These are phyloP conservation scores for Hypomecis atomaria DNA, from an alignment of 2,888 invertebrate genomes.

Conservation along the genomic window DNA sequence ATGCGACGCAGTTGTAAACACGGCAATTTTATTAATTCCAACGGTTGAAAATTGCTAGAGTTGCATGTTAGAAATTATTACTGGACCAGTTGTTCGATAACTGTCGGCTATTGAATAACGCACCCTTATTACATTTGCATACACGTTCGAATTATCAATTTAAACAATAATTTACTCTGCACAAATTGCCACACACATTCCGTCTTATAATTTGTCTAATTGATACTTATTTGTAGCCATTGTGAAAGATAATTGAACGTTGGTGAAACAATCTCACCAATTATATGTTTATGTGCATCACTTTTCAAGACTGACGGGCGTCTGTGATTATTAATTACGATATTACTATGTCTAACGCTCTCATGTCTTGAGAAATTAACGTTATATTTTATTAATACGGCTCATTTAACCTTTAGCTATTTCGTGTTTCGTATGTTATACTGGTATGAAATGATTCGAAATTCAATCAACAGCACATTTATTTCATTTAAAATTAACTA, in stretches of 20 bases:
- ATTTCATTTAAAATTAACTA: too few relatives aligned
- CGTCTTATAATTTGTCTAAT: slow-evolving; percentile 54
- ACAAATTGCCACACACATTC: slow-evolving; percentile 45
- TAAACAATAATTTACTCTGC: slow-evolving; percentile 48
- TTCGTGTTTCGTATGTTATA: background rate
- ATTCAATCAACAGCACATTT: background rate
- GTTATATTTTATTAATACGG: slow-evolving; percentile 17
- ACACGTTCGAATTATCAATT: slow-evolving; percentile 51
- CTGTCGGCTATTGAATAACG: slow-evolving; percentile 49
- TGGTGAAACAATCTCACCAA: slow-evolving; percentile 50
- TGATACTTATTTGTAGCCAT: slow-evolving; percentile 56
- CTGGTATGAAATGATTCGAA: background rate
- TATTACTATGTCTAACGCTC: slow-evolving; percentile 43
- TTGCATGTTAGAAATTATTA: slow-evolving; percentile 34
- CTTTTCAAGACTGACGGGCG: slow-evolving; percentile 43
- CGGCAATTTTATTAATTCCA: slow-evolving; percentile 4
- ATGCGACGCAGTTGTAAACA: slow-evolving; percentile 3
- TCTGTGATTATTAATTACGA: slow-evolving; percentile 45
- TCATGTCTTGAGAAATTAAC: slow-evolving; percentile 28
- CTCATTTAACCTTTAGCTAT: slow-evolving; percentile 15
- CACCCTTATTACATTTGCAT: slow-evolving; percentile 63
- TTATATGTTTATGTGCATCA: slow-evolving; percentile 43
- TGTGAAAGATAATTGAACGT: slow-evolving; percentile 55
- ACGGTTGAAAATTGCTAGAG: slow-evolving; percentile 21
- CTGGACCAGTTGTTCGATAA: slow-evolving; percentile 51